These are phyloP conservation scores for Megalopta genalis DNA, from an alignment of 1,140 invertebrate genomes.

Conservation along the genomic window DNA sequence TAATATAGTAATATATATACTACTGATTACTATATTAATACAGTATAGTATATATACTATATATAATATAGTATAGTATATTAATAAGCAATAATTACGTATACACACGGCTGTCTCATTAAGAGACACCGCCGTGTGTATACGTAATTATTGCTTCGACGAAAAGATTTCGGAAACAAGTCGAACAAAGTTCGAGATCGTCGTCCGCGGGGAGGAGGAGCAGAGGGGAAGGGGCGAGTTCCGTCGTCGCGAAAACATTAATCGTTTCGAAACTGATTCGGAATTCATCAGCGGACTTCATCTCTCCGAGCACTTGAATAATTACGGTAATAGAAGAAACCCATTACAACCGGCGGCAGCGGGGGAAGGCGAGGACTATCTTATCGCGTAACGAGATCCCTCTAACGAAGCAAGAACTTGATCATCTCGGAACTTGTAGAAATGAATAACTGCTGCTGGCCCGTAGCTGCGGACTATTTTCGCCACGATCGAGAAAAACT, in stretches of 20 bases:
- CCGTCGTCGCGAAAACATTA: not conserved
- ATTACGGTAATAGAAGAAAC: not conserved
- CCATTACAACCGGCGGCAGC: not conserved
- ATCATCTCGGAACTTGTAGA: not conserved
- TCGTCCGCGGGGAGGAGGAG: too few species aligned
- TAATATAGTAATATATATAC: too few species aligned
- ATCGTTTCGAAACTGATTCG: not conserved
- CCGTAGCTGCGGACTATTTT: not conserved
- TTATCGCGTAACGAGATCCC: not conserved
- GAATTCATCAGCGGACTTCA: not conserved
- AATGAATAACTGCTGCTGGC: not conserved
- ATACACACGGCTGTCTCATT: too few species aligned
- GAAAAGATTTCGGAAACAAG: not conserved
- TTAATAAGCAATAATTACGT: too few species aligned
- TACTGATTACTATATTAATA: too few species aligned
- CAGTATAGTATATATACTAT: too few species aligned
- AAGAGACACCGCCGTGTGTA: too few species aligned
- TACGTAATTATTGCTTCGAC: not conserved
- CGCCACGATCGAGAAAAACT: too few species aligned
- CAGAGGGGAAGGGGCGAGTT: not conserved
- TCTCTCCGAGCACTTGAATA: not conserved
- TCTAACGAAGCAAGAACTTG: not conserved
- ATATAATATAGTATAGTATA: too few species aligned
- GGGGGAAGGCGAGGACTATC: too few species aligned
- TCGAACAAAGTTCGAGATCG: not conserved